Percentiles rank a stretch among this genome's conserved stretches.
Conservation (phyloP, 2,888 invertebrate genomes). For the Metopia argyrocephala region DNA sequence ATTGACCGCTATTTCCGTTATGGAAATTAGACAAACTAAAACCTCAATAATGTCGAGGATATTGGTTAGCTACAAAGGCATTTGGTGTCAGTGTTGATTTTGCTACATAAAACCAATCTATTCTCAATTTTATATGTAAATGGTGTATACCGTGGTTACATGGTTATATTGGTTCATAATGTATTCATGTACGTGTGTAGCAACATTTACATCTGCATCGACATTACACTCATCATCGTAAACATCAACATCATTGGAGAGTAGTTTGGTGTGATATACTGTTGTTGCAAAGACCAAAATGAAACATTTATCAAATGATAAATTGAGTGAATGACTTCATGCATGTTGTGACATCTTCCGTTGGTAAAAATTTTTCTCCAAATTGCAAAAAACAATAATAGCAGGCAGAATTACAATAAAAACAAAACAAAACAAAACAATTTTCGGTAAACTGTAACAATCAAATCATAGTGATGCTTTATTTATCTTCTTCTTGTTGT, state of each 20-base stretch:
- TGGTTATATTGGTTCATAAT: constrained; percentile 41
- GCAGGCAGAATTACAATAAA: no score
- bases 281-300: constrained; percentile 54
- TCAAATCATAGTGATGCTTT: constrained; percentile 35
- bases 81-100: no score
- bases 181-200: constrained; percentile 29
- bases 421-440: constrained; percentile 23
- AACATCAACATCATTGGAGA: constrained; percentile 39
- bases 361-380: constrained; percentile 52
- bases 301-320: constrained; percentile 77
- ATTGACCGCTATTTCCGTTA: no score
- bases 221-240: constrained; percentile 50
- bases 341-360: constrained; percentile 74
- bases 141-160: constrained; percentile 30
- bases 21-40: no score
- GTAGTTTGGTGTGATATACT: constrained; percentile 5
- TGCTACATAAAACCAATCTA: no score
- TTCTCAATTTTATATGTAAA: no score
- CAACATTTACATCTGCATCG: constrained; percentile 52
- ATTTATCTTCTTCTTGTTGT: not conserved
- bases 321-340: constrained; percentile 78
- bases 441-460: not conserved
- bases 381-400: not conserved
- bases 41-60: no score
- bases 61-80: no score